Evolutionary conservation across 64 coral and sea anemone species (phyloP).

Genomic region (Orbicella faveolata): DNA sequence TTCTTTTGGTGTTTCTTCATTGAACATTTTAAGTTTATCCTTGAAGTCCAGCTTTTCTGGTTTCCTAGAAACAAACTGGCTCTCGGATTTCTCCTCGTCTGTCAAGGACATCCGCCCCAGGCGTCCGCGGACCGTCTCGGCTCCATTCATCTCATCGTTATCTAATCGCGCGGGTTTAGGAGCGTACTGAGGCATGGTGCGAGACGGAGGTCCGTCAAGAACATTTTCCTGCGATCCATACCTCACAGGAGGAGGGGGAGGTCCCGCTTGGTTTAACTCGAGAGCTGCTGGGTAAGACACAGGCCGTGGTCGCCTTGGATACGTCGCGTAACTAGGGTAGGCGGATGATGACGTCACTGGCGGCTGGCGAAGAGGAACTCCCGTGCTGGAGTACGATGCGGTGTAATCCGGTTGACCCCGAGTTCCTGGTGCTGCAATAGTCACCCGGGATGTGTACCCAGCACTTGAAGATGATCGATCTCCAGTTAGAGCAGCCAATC

Average conservation of each 20-base stretch:
- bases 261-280: conserved; percentile 44
- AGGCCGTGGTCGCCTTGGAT: conserved; percentile 48
- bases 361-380: conserved; percentile 28
- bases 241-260: neutral
- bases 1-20: conserved; percentile 71
- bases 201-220: conserved; percentile 7
- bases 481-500: conserved; percentile 12
- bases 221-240: conserved; percentile 59
- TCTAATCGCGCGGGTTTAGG: conserved; percentile 50
- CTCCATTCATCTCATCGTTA: conserved; percentile 30
- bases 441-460: conserved; percentile 33
- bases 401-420: neutral
- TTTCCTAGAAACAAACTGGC: conserved; percentile 73
- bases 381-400: neutral
- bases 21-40: conserved; percentile 92
- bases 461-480: conserved; percentile 36
- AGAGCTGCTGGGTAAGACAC: conserved; percentile 53
- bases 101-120: conserved; percentile 71
- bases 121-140: conserved; percentile 50
- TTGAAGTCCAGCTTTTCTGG: conserved; percentile 77
- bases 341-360: conserved; percentile 48
- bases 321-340: conserved; percentile 40
- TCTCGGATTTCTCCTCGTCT: conserved; percentile 72
- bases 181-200: conserved; percentile 36
- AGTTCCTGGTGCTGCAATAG: neutral